Base-by-base conservation (phyloP, 1,140 invertebrate genomes). In the Drosophila bifasciata region DNA sequence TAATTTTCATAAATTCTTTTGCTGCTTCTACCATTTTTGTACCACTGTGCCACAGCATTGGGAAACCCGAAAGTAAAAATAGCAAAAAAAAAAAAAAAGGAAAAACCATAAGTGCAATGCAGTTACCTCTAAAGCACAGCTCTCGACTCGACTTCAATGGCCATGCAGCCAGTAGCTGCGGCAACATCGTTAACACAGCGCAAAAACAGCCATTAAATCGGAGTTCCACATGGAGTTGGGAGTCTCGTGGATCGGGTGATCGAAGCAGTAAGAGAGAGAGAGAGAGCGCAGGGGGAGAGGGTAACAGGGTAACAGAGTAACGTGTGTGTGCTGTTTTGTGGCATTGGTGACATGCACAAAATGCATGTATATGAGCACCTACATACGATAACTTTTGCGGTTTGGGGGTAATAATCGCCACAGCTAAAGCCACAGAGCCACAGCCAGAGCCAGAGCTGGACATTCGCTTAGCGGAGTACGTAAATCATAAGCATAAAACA, bases 291-390 rank as follows among this genome's bases (percentile, higher is more conserved):
- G 5, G 23, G 0, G 8, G 9, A 5, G 11, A 13, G 11, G 9
- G 32, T n/a, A n/a, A 25, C 5, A 25, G 23, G 23, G 23, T 6
- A 25, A 7, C 23, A 6, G 23, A 6, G 23, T 13, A 36, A 5
- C 32, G 32, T 36, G 32, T 36, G 32, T 36, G 13, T 32, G 23
- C 32, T 49, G 23, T 36, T 45, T 53, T 53, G 62, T 76, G 67
- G 76, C 68, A 74, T 83, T 73, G 79, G 77, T 88, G 81, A 86
- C 81, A 86, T 88, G 81, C 81, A 81, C 83, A 86, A 88, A 86
- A 88, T 88, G 83, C 81, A 81, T 88, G 81, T 88, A 86, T 86
- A 86, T 85, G 81, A 88, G 81, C 81, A 86, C 77, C 81, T 75
- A 86, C 68, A 55, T 58, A 81, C 83, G 81, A 86, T 86, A 86